phyloP scores from a whole-genome alignment of 2,888 invertebrate genomes.

The Synanthedon tipuliformis region DNA sequence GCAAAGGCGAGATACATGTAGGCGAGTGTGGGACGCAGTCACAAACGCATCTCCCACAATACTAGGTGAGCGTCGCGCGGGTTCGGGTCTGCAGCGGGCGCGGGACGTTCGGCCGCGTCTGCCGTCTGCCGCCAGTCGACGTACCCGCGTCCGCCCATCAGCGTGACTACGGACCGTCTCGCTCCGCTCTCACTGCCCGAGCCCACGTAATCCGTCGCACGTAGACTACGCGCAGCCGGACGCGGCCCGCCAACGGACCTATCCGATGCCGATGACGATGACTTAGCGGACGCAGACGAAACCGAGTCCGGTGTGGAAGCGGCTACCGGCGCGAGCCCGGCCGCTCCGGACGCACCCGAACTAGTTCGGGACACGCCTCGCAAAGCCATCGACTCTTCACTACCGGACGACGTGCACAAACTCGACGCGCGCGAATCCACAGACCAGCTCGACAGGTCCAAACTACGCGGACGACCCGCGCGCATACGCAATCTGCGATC shows the following conservation, averaged over 20 bases:
- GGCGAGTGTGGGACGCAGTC: conserved; percentile 18
- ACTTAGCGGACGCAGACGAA: conserved; percentile 48
- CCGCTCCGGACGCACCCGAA: conserved; percentile 78
- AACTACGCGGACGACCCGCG: conserved; percentile 81
- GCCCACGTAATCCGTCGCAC: conserved; percentile 52
- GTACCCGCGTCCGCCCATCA: conserved; percentile 91
- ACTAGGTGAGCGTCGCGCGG: conserved; percentile 90
- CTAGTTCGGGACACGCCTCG: conserved; percentile 81
- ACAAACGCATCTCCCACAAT: conserved; percentile 81
- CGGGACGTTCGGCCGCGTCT: conserved; percentile 69
- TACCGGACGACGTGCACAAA: conserved; percentile 86
- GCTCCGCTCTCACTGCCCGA: conserved; percentile 58
- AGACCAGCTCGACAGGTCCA: conserved; percentile 89
- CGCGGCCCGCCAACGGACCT: conserved; percentile 28
- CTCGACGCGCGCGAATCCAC: conserved; percentile 87
- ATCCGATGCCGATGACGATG: conserved; percentile 45
- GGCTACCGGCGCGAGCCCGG: conserved; percentile 66
- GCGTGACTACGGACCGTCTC: conserved; percentile 81
- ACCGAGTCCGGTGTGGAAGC: conserved; percentile 55
- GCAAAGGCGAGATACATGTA: background rate
- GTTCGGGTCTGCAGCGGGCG: conserved; percentile 75
- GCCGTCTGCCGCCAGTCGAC: conserved; percentile 85
- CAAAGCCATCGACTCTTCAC: conserved; percentile 84
- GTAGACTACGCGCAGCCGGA: conserved; percentile 49
- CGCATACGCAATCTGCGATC: conserved; percentile 85